Evolutionary conservation across 2,888 invertebrate genomes (phyloP).

Genomic region (Chalcosyrphus nemorum): DNA sequence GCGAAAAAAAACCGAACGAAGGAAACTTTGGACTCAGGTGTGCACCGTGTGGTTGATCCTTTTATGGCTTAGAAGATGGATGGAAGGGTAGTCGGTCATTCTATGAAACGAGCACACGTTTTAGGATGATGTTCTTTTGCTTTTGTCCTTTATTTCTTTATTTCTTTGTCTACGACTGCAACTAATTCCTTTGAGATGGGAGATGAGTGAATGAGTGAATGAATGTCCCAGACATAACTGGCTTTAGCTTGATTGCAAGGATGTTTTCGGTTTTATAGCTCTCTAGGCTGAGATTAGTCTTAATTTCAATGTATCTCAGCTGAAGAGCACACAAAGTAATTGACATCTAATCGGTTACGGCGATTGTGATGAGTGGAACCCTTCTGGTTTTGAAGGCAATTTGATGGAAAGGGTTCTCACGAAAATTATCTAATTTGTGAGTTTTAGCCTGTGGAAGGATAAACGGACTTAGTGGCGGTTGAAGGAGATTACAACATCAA

Average conservation of each 20-base stretch:
- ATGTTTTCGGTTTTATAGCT: conserved; percentile 51
- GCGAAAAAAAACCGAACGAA: neutral
- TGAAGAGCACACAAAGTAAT: conserved; percentile 21
- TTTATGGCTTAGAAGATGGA: conserved; percentile 67
- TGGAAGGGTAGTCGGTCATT: conserved; percentile 70
- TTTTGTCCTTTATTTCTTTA: conserved; percentile 22
- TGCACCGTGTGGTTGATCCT: conserved; percentile 59
- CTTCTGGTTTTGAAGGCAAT: conserved; percentile 40
- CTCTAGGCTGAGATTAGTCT: conserved; percentile 33
- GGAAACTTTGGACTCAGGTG: conserved; percentile 63
- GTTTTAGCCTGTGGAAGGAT: neutral
- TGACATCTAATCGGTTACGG: conserved; percentile 48
- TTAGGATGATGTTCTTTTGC: neutral
- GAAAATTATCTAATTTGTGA: neutral
- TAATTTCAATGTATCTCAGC: conserved; percentile 26
- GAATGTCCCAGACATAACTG: conserved; percentile 32
- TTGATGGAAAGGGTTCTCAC: conserved; percentile 34
- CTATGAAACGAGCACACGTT: conserved; percentile 47
- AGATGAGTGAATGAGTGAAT: conserved; percentile 56
- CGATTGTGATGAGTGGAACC: conserved; percentile 34
- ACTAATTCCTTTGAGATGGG: conserved; percentile 48
- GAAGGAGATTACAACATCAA: too few relatives aligned
- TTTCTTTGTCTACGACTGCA: conserved; percentile 30
- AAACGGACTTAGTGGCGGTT: too few relatives aligned
- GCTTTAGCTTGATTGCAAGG: conserved; percentile 27